phyloP scores from a whole-genome alignment of 1,140 invertebrate genomes.

The Gyrodactylus salaris region DNA sequence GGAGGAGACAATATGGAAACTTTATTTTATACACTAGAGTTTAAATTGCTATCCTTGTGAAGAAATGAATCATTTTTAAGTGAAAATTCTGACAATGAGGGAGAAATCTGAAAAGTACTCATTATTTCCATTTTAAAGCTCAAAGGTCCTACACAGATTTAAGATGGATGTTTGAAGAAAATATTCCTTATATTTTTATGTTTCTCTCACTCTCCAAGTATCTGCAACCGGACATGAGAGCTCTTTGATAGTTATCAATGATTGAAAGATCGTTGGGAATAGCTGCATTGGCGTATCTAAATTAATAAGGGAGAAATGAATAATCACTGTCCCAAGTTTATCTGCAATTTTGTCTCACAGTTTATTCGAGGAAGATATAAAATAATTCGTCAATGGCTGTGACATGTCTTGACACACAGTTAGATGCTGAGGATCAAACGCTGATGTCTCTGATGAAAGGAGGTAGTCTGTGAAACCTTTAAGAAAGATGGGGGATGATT shows the following conservation, averaged over 20 bases:
- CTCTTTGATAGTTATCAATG: background rate
- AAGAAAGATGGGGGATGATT: constrained; percentile 2
- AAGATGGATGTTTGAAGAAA: no score
- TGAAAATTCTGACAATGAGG: no score
- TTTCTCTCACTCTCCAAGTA: background rate
- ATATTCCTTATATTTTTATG: no score
- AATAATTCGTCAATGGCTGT: constrained; percentile 29
- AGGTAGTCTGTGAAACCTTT: constrained; percentile 29
- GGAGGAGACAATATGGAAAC: no score
- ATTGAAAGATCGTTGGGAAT: background rate
- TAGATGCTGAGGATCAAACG: constrained; percentile 25
- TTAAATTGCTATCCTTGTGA: no score
- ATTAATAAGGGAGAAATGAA: no score
- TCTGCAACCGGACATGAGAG: background rate
- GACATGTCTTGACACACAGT: constrained; percentile 28
- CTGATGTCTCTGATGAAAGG: constrained; percentile 26
- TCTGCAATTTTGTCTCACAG: constrained; percentile 19
- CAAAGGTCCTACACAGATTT: no score
- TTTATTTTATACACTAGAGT: no score
- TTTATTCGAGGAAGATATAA: constrained; percentile 31
- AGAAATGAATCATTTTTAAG: no score
- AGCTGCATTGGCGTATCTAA: no score
- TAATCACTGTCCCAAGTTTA: background rate
- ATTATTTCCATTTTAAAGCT: no score
- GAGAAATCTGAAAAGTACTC: no score